Percentiles rank a stretch among this genome's conserved stretches.
Evolutionary conservation across 2,797 vertebrate species (phyloP).

Genomic region (Pipistrellus nathusii): DNA sequence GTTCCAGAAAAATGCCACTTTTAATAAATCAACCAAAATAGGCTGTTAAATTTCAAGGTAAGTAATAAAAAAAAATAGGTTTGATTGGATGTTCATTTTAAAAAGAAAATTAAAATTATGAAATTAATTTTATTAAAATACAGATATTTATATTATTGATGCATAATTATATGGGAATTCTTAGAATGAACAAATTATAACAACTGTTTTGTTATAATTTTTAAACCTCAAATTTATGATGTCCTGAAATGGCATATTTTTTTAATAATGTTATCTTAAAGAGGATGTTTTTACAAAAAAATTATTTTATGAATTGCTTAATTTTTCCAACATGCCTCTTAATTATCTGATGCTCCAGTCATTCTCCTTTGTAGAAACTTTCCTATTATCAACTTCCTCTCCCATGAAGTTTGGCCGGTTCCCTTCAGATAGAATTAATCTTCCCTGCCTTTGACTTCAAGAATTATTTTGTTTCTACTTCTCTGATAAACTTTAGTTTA

Average conservation of each 20-base stretch:
- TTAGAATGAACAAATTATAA: not conserved
- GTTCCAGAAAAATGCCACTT: conserved; percentile 16
- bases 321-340: not conserved
- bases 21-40: conserved; percentile 14
- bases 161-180: not conserved
- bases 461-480: not conserved
- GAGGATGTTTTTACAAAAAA: not conserved
- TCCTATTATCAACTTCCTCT: not conserved
- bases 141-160: not conserved
- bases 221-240: not conserved
- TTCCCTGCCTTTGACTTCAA: not conserved
- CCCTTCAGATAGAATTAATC: not conserved
- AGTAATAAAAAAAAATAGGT: conserved; percentile 25
- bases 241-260: not conserved
- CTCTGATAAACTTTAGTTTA: not conserved
- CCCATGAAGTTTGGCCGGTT: not conserved
- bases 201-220: not conserved
- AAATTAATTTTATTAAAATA: conserved; percentile 52
- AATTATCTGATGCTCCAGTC: not conserved
- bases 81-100: not conserved
- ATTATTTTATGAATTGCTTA: not conserved
- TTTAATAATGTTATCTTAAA: not conserved
- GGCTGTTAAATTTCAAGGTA: not conserved
- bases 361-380: conserved; percentile 5
- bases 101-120: conserved; percentile 24